phyloP scores from a whole-genome alignment of 1,140 invertebrate species.

The Tribolium castaneum region DNA sequence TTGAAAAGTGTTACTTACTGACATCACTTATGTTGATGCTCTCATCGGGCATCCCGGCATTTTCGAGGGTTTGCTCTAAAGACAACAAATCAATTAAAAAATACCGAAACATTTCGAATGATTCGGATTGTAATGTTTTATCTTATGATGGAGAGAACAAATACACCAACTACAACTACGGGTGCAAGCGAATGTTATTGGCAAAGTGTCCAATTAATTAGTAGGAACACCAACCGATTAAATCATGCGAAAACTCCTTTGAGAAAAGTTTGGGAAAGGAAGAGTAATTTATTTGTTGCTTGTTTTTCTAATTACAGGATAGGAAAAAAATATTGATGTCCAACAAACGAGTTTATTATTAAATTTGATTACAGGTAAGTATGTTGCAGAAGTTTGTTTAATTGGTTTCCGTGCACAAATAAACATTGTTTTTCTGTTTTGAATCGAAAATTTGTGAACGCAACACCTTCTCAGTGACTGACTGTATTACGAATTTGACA shows the following conservation, averaged over 20 bases:
- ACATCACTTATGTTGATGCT: conserved; percentile 79
- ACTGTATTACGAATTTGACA: neutral
- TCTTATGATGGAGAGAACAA: neutral
- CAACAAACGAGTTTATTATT: too few relatives aligned
- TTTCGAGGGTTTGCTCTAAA: neutral
- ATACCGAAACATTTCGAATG: neutral
- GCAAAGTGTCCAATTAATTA: neutral
- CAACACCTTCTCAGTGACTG: neutral
- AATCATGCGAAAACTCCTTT: too few relatives aligned
- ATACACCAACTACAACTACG: neutral
- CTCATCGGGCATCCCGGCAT: conserved; percentile 49
- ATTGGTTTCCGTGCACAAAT: too few relatives aligned
- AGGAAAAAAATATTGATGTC: too few relatives aligned
- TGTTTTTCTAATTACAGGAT: too few relatives aligned
- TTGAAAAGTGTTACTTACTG: conserved; percentile 71
- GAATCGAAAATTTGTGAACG: too few relatives aligned
- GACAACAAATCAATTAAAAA: neutral
- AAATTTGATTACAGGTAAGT: too few relatives aligned
- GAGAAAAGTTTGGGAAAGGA: too few relatives aligned
- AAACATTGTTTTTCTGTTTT: too few relatives aligned
- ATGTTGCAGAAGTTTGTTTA: too few relatives aligned
- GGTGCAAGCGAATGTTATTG: neutral
- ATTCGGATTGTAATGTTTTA: neutral
- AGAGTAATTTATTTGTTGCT: too few relatives aligned
- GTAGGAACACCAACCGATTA: neutral